Evolutionary conservation across 2,797 vertebrate genomes (phyloP), one percentile per base, ranked within the genome.

Genomic region (Malacoraja senta): DNA sequence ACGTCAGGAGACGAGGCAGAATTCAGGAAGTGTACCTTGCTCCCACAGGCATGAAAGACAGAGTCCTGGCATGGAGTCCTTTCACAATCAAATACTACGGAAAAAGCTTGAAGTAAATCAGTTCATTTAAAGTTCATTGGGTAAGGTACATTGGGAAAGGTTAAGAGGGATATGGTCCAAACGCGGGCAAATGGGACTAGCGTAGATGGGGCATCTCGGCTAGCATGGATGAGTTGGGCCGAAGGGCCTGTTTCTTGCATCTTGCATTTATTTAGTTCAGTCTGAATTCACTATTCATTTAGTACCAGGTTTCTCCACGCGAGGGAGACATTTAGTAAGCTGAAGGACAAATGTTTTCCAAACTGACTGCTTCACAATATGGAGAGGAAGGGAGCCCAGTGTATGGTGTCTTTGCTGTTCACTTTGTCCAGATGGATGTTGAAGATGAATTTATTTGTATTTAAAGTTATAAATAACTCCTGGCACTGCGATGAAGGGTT

Each of bases 271-370:
- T 63, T n/a, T n/a, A 26, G 24, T 53, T 86, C 29, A 35, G 35
- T 88, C 61, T 88, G 0, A 35, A 65, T 65, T 88, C 61, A 88
- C 7, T 15, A 88, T 32, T 61, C 38, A 38, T 38, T 38, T 38
- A 38, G 38, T 38, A 38, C 35, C 9, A 35, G 26, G 74, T 91
- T 26, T 26, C 90, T 15, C 38, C 10, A n/a, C 71, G 53, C 76
- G 90, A 76, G 72, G 90, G 90, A 2, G 90, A 58, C 38, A 92
- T 74, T 53, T 71, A 92, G 26, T 92, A 76, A 92, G 61, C 35
- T 92, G 71, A 76, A 76, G 2, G 35, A 38, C 7, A 13, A 10
- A 8, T 53, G 68, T 91, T 71, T 35, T 24, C 24, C 6, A 12
- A 58, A 13, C 13, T 29, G 15, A 92, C 9, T 91, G 68, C 13